Conservation (phyloP, 2,797 vertebrate species). For the Periophthalmus magnuspinnatus region DNA sequence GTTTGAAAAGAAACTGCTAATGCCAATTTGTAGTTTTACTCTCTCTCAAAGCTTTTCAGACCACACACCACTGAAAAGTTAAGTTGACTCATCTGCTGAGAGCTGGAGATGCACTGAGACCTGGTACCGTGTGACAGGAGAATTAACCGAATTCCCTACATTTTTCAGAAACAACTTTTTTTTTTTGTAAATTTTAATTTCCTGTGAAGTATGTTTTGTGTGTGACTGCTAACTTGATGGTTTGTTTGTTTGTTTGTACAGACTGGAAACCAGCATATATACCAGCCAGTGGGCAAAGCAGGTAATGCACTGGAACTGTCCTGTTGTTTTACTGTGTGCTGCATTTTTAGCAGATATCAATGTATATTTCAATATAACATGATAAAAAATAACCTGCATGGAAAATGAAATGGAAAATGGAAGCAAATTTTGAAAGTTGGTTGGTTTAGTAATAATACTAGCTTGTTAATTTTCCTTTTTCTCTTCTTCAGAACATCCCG, state of each 20-base stretch:
- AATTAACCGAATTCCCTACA: slow-evolving; percentile 26
- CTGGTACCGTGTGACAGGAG: slow-evolving; percentile 35
- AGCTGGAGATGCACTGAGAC: slow-evolving; percentile 17
- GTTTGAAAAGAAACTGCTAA: neutral
- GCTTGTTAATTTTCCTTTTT: neutral
- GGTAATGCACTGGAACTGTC: slow-evolving; percentile 77
- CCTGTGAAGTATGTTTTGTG: slow-evolving; percentile 35
- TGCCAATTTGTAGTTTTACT: slow-evolving; percentile 12
- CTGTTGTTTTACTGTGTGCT: slow-evolving; percentile 2
- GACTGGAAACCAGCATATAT: slow-evolving; percentile 96
- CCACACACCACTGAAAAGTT: slow-evolving; percentile 43
- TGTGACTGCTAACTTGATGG: slow-evolving; percentile 42
- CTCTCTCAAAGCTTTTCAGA: slow-evolving; percentile 14
- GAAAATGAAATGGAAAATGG: neutral
- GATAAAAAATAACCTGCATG: no score
- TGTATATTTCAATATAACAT: neutral
- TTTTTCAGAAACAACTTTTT: slow-evolving; percentile 29
- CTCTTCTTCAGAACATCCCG: slow-evolving; percentile 82
- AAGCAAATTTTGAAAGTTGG: neutral
- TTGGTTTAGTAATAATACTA: neutral
- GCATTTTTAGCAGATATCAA: neutral
- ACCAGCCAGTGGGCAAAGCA: slow-evolving; percentile 95
- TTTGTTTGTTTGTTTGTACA: slow-evolving; percentile 70
- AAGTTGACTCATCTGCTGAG: slow-evolving; percentile 7
- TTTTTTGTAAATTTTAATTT: slow-evolving; percentile 41